Evolutionary conservation across 1,140 invertebrate genomes (phyloP), one percentile per base, ranked within the genome.

Genomic region (Tetragnatha versicolor): DNA sequence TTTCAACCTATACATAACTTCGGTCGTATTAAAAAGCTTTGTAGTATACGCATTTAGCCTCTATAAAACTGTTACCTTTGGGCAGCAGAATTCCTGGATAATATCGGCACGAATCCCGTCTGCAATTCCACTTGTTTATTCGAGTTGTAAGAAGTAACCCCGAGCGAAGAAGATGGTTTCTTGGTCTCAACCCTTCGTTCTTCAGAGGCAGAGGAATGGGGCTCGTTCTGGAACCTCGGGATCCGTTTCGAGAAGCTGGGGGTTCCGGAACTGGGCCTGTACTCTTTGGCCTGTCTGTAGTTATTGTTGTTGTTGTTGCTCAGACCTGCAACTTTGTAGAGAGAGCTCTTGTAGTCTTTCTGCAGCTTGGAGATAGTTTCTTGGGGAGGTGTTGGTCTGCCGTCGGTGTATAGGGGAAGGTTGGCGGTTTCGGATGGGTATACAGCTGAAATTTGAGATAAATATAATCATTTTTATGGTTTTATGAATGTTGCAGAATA

Each of bases 51-150:
- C n/a, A n/a, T n/a, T n/a, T n/a, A n/a, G n/a, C n/a, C n/a, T n/a
- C n/a, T n/a, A n/a, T n/a, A n/a, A n/a, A n/a, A n/a, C n/a, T n/a
- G n/a, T n/a, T n/a, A n/a, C n/a, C n/a, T n/a, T n/a, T n/a, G n/a
- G n/a, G n/a, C n/a, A n/a, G n/a, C n/a, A n/a, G n/a, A n/a, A n/a
- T 45, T 45, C n/a, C 60, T 22, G n/a, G 37, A 39, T 31, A 75
- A 25, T 3, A 75, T 75, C 1, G 72, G 72, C 5, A 63, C 58
- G 42, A 75, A 75, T 63, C 72, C 72, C 10, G 72, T 75, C 6
- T 75, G 72, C 7, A 75, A 17, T 7, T 63, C 53, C 55, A 6
- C 22, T n/a, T n/a, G n/a, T n/a, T n/a, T n/a, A n/a, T n/a, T n/a
- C n/a, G n/a, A n/a, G n/a, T n/a, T n/a, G n/a, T n/a, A n/a, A n/a